phyloP scores from a whole-genome alignment of 2,113 vertebrate species.

The Mormoops blainvillei region DNA sequence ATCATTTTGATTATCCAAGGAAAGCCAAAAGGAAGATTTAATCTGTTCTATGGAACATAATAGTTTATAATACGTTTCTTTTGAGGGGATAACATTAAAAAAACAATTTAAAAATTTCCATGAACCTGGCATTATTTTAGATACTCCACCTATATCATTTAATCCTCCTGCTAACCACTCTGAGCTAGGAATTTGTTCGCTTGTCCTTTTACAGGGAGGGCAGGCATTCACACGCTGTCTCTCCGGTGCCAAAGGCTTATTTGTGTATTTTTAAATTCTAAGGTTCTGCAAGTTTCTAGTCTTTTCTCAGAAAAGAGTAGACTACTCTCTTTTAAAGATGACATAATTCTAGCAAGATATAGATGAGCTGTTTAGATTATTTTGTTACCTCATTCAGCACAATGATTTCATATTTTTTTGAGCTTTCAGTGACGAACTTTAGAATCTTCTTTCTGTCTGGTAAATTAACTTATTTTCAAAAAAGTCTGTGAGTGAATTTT shows the following conservation, averaged over 20 bases:
- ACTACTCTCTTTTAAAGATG: not conserved
- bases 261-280: not conserved
- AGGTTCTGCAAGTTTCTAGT: not conserved
- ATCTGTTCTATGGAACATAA: not conserved
- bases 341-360: not conserved
- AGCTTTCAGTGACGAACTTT: not conserved
- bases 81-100: not conserved
- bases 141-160: not conserved
- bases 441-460: not conserved
- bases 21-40: constrained; percentile 2
- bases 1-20: not conserved
- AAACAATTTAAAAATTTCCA: not conserved
- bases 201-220: not conserved
- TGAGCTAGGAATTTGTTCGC: not conserved
- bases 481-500: not conserved
- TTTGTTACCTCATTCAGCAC: not conserved
- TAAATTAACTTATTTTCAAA: not conserved
- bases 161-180: not conserved
- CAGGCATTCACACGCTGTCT: not conserved
- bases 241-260: not conserved
- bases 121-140: not conserved
- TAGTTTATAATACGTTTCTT: not conserved
- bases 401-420: not conserved
- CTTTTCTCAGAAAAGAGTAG: not conserved
- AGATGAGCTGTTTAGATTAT: not conserved